A percentile compares a stretch with the other conserved stretches of the same genome.
Conservation (phyloP, 2,113 vertebrate species). For the Fregata magnificens region DNA sequence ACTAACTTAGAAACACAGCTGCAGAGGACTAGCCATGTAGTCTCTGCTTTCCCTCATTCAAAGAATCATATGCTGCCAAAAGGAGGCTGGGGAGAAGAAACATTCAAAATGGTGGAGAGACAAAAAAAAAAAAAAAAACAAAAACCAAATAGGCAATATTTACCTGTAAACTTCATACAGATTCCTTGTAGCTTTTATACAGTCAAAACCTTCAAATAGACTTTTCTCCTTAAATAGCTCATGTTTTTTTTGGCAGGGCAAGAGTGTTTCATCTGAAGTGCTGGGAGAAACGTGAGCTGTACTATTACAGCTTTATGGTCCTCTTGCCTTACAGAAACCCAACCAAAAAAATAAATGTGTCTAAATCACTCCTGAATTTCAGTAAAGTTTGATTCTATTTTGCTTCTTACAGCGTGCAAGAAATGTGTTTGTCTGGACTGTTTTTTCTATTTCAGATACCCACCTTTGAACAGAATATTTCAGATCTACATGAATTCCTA, state of each 20-base stretch:
- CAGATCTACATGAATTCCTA: conserved; percentile 8
- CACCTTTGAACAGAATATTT: neutral
- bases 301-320: neutral
- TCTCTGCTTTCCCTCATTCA: neutral
- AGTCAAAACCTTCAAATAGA: neutral
- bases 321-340: neutral
- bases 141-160: neutral
- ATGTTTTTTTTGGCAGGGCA: neutral
- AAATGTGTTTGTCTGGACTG: neutral
- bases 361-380: neutral
- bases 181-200: neutral
- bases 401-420: neutral
- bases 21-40: neutral
- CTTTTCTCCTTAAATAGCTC: neutral
- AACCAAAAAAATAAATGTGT: neutral
- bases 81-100: neutral
- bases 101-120: neutral
- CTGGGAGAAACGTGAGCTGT: neutral
- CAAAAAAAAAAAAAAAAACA: neutral
- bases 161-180: neutral
- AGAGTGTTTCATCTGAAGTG: neutral
- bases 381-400: neutral
- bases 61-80: neutral
- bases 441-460: neutral
- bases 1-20: neutral